Evolutionary conservation across 2,888 invertebrate genomes (phyloP), one percentile per base, ranked within the genome.

Genomic region (Cistogaster globosa): DNA sequence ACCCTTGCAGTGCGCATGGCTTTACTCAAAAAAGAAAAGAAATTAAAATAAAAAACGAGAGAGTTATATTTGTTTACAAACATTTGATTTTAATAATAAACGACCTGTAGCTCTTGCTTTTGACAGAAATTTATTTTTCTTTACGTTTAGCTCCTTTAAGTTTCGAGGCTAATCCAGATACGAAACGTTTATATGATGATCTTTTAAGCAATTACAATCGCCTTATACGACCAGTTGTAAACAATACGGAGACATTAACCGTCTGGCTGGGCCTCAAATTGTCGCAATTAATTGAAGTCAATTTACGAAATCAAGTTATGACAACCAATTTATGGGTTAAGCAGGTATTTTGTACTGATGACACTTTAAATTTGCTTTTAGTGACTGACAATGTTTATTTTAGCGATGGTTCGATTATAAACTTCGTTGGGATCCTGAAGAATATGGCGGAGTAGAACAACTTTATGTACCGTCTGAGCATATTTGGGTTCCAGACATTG

Each of bases 401-500:
- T 92, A 98, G 97, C 97, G 96, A 95, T 98, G 98, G 98, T 95
- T 95, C 87, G 98, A 98, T 92, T 97, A 98, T 92, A 98, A 98
- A 92, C 92, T 98, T 53, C 94, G 94, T 71, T 98, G 98, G 98
- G 95, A 96, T 87, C 98, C 98, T 0, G 96, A 96, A 75, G 97
- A 98, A 88, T 98, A 98, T 89, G 98, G 97, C 0, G 98, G 97
- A 0, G 95, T 98, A 0, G 97, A 97, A 91, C 97, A 97, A 95
- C 93, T 97, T 67, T 97, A 97, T 89, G 98, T 99, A 18, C 98
- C 98, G 0, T 98, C 98, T 0, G 98, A 98, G 91, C 97, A 98
- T 90, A 98, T 99, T 90, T 99, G 98, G 98, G 93, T 98, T 36
- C 98, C 99, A 0, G 99, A 99, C 90, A 98, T 99, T 87, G 98